Conservation (phyloP, 2,113 vertebrate species). For the Aythya baeri region DNA sequence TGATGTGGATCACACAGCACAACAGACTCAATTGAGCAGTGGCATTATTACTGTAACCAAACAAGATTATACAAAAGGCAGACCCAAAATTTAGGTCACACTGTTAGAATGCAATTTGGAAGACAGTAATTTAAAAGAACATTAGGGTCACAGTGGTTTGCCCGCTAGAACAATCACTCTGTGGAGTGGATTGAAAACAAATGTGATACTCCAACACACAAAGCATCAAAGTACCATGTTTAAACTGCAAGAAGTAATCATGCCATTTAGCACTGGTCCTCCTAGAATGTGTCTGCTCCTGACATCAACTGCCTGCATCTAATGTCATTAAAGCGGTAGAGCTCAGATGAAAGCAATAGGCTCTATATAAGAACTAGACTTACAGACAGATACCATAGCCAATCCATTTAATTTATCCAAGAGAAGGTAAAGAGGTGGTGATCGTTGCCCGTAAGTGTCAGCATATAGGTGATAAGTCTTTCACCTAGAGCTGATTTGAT, state of each 20-base stretch:
- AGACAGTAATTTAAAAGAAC: not conserved
- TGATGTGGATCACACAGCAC: not conserved
- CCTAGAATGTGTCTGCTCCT: not conserved
- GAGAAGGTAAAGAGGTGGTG: not conserved
- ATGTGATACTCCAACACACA: not conserved
- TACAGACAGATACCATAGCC: not conserved
- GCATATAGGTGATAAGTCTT: not conserved
- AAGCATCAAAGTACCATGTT: not conserved
- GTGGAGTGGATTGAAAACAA: not conserved
- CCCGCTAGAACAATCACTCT: not conserved
- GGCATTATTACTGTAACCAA: not conserved
- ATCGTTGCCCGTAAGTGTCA: not conserved
- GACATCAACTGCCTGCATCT: not conserved
- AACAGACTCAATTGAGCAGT: not conserved
- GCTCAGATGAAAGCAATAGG: not conserved
- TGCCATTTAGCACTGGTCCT: not conserved
- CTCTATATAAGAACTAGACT: not conserved
- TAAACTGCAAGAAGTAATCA: not conserved
- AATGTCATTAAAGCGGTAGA: not conserved
- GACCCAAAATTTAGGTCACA: slow-evolving; percentile 8
- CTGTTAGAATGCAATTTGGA: not conserved
- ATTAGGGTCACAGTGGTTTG: not conserved
- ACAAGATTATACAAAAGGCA: not conserved
- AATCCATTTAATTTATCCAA: not conserved
- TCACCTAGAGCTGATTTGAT: not conserved